Evolutionary conservation across 1,140 invertebrate species (phyloP), one percentile per base, ranked within the genome.

Genomic region (Bombus ignitus): DNA sequence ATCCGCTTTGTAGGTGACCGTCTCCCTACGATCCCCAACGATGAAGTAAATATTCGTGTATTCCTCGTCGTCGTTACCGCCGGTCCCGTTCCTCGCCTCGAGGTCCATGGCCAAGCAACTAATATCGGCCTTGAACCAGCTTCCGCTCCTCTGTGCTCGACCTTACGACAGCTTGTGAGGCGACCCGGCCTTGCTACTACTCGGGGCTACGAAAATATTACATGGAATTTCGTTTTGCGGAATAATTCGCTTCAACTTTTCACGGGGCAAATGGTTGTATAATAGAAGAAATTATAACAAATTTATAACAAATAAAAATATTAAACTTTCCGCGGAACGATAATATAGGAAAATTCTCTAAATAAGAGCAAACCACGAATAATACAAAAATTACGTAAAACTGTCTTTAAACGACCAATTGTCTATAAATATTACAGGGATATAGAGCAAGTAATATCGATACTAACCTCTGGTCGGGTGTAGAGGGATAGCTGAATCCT

Each of bases 1-100:
- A 88, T 96, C 94, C 78, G 95, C 92, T 81, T 94, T 93, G 87
- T 96, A 96, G 87, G 94, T 95, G 91, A 95, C 95, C 87, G 93
- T 94, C 88, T 96, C 96, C 84, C 92, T 94, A 88, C 95, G 95
- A 92, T 95, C 94, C 84, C 95, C 96, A 92, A 96, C 95, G 90
- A 94, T 94, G 90, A 96, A 96, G 90, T 95, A 94, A 81, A 96
- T 93, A 81, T 93, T 94, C 42, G 90, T 93, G 88, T 89, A 93
- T 66, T 95, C 93, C 80, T 95, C 93, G 80, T 94, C 89, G 78
- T 89, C 78, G 83, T 86, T 90, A 78, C 83, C 88, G 75, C 88
- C 91, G 81, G 93, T 95, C 87, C 94, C 94, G 91, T 95, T 95
- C 87, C 91, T 95, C 85, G 90, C 86, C 87, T 93, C 92, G 90